Evolutionary conservation across 2,113 vertebrate genomes (phyloP).

Genomic region (Paedocypris sp.): DNA sequence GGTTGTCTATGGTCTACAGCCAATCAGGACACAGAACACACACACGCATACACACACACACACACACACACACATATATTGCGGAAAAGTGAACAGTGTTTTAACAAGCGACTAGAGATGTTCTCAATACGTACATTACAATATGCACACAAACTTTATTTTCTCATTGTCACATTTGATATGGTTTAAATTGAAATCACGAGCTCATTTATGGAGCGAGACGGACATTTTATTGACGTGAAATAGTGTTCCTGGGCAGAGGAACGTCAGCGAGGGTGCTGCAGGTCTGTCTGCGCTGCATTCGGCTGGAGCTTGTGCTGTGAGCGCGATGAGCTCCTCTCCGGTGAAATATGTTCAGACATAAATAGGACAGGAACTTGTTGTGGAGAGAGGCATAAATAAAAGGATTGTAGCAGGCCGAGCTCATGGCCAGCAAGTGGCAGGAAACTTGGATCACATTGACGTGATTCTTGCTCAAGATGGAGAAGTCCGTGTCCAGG

Average conservation of each 20-base stretch:
- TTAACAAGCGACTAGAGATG: no score
- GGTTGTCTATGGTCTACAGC: no score
- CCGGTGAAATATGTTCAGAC: slow-evolving; percentile 43
- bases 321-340: slow-evolving; percentile 26
- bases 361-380: slow-evolving; percentile 63
- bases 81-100: no score
- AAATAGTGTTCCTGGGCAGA: slow-evolving; percentile 40
- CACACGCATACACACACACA: no score
- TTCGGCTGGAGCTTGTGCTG: slow-evolving; percentile 33
- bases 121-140: no score
- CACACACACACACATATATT: no score
- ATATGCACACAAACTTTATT: no score
- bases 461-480: slow-evolving; percentile 64
- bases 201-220: not conserved
- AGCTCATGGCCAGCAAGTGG: slow-evolving; percentile 70
- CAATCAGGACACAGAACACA: no score
- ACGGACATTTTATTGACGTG: slow-evolving; percentile 37
- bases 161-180: no score
- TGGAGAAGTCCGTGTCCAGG: slow-evolving; percentile 61
- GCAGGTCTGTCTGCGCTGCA: slow-evolving; percentile 52
- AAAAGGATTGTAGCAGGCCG: slow-evolving; percentile 72
- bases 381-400: slow-evolving; percentile 68
- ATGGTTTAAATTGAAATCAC: no score
- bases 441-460: slow-evolving; percentile 68
- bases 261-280: slow-evolving; percentile 53